Percentiles rank a stretch among this genome's conserved stretches.
These are phyloP conservation scores for Trypoxylus dichotomus DNA, from an alignment of 1,140 invertebrate species.

Conservation along the genomic window DNA sequence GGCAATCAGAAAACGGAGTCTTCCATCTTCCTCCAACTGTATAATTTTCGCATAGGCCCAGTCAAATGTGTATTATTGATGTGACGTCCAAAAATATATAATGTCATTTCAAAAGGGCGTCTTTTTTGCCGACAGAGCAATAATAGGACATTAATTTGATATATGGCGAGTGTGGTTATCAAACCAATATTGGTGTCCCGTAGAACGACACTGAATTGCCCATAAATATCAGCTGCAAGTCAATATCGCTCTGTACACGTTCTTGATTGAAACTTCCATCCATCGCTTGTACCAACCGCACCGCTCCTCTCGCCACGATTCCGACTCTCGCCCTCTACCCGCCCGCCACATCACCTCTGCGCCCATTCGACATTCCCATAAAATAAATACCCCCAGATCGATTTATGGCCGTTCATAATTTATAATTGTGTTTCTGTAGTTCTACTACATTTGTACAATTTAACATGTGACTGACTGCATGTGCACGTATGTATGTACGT, in stretches of 20 bases:
- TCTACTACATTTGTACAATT: constrained; percentile 21
- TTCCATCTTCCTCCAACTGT: constrained; percentile 8
- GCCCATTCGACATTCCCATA: constrained; percentile 18
- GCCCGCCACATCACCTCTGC: not conserved
- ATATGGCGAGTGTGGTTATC: constrained; percentile 50
- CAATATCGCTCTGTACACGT: constrained; percentile 46
- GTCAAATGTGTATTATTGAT: constrained; percentile 21
- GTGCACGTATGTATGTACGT: not conserved
- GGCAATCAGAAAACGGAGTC: constrained; percentile 8
- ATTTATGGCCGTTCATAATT: constrained; percentile 27
- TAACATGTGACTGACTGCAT: constrained; percentile 3
- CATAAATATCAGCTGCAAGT: constrained; percentile 52
- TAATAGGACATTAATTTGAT: constrained; percentile 54
- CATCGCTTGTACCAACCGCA: constrained; percentile 20
- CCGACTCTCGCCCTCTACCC: not conserved
- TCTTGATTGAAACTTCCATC: constrained; percentile 45
- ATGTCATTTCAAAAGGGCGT: constrained; percentile 24
- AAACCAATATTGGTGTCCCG: constrained; percentile 52
- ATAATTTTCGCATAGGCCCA: constrained; percentile 15
- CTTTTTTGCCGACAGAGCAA: constrained; percentile 50
- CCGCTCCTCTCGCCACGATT: not conserved
- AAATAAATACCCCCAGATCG: constrained; percentile 26
- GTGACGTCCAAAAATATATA: constrained; percentile 20
- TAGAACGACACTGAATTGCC: constrained; percentile 52
- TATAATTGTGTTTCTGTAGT: constrained; percentile 28